These are phyloP conservation scores for Megalopta genalis DNA, from an alignment of 1,140 invertebrate species.

Conservation along the genomic window DNA sequence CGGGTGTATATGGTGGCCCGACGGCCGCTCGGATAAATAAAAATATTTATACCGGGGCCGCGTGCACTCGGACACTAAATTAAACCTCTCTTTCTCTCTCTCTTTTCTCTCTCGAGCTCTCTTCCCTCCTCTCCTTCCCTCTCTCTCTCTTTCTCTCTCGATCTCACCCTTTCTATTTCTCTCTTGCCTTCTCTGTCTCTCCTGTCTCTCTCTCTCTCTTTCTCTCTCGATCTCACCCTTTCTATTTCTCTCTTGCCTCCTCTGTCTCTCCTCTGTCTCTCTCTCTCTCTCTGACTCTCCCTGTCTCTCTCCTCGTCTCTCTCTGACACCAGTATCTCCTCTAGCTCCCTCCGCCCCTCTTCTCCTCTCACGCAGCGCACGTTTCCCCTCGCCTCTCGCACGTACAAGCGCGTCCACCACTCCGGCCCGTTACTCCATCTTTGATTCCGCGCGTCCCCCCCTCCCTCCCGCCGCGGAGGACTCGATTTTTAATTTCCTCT, in stretches of 20 bases:
- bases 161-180: neutral
- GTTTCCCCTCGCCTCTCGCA: neutral
- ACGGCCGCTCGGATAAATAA: slow-evolving; percentile 69
- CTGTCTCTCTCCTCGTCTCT: slow-evolving; percentile 9
- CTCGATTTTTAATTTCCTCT: slow-evolving; percentile 22
- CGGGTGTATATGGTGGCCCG: neutral
- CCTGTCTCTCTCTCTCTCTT: neutral
- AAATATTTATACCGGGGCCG: slow-evolving; percentile 75
- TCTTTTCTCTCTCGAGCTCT: neutral
- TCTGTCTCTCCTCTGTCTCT: neutral
- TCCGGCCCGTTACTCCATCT: slow-evolving; percentile 13
- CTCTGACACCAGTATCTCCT: neutral
- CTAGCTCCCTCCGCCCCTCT: neutral
- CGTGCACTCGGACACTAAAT: slow-evolving; percentile 74
- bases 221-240: neutral
- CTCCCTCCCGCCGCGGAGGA: too few species aligned
- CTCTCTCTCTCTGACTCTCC: neutral
- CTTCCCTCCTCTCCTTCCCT: neutral
- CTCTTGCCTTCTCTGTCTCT: too few species aligned
- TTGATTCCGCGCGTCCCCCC: neutral
- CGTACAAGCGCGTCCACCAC: neutral
- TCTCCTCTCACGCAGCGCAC: neutral
- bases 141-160: neutral
- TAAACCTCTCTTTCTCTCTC: slow-evolving; percentile 56
- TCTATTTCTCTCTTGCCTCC: neutral